phyloP scores from a whole-genome alignment of 2,113 vertebrate genomes.

The Dasyornis broadbenti region DNA sequence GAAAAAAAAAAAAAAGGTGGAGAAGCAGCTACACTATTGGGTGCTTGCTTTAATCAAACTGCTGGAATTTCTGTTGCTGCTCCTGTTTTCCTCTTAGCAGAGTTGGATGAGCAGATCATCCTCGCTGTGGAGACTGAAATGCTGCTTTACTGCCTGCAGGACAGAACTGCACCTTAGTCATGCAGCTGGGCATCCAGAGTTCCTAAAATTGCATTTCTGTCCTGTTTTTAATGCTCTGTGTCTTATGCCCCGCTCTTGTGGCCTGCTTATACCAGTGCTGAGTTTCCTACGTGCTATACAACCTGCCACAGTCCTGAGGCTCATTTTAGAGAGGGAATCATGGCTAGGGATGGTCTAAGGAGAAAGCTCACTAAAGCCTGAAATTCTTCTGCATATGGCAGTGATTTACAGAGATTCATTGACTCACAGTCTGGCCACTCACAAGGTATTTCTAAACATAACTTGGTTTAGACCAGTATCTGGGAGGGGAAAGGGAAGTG shows the following conservation, averaged over 20 bases:
- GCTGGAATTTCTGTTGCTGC: not conserved
- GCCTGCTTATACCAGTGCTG: not conserved
- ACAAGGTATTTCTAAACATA: constrained; percentile 47
- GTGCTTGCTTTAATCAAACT: not conserved
- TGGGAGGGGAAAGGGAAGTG: constrained; percentile 42
- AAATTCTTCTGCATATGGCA: constrained; percentile 15
- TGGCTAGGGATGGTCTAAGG: not conserved
- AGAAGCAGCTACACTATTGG: not conserved
- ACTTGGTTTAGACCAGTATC: constrained; percentile 25
- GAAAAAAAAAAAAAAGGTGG: not conserved
- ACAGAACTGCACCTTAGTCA: not conserved
- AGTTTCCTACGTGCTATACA: not conserved
- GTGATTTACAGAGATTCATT: constrained; percentile 38
- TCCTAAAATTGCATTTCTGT: not conserved
- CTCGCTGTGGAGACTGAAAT: not conserved
- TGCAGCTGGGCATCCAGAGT: not conserved
- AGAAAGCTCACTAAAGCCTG: not conserved
- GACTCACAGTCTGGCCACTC: constrained; percentile 35
- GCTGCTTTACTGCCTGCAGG: not conserved
- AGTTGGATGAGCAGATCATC: not conserved
- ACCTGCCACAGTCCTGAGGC: not conserved
- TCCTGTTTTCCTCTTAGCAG: not conserved
- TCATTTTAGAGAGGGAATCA: not conserved
- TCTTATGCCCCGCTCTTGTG: not conserved
- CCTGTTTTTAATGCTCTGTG: not conserved